These are phyloP conservation scores for Nysson spinosus DNA, from an alignment of 2,888 invertebrate species.

Conservation along the genomic window DNA sequence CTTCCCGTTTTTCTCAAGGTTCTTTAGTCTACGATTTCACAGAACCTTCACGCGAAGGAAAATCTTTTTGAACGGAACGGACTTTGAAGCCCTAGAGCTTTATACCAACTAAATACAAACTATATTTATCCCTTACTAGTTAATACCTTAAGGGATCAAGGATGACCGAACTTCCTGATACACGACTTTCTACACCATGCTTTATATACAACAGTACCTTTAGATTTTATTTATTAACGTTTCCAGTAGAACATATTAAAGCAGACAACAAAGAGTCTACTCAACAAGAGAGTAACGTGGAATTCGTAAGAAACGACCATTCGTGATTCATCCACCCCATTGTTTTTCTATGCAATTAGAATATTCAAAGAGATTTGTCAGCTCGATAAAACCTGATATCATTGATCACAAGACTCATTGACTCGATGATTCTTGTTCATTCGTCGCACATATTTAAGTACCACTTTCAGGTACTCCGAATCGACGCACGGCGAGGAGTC, in stretches of 20 bases:
- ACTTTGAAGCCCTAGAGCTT: not conserved
- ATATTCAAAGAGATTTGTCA: too few relatives aligned
- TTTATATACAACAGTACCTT: too few relatives aligned
- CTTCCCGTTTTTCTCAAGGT: slow-evolving; percentile 36
- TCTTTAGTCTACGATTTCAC: slow-evolving; percentile 41
- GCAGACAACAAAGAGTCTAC: too few relatives aligned
- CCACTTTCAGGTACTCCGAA: slow-evolving; percentile 33
- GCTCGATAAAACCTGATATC: slow-evolving; percentile 45
- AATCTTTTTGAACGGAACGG: slow-evolving; percentile 21
- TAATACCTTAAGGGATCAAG: too few relatives aligned
- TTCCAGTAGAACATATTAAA: too few relatives aligned
- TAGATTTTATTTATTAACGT: too few relatives aligned
- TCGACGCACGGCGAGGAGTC: slow-evolving; percentile 39
- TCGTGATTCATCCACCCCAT: too few relatives aligned
- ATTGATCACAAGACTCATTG: slow-evolving; percentile 38
- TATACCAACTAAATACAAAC: not conserved
- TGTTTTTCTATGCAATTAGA: slow-evolving; percentile 32
- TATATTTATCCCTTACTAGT: too few relatives aligned
- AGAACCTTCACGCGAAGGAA: slow-evolving; percentile 16
- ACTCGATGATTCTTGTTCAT: slow-evolving; percentile 33
- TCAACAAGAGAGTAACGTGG: too few relatives aligned
- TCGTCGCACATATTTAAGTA: slow-evolving; percentile 54
- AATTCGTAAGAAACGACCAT: too few relatives aligned
- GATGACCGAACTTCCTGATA: too few relatives aligned
- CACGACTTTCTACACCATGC: too few relatives aligned